phyloP scores from a whole-genome alignment of 2,888 invertebrate genomes.

The Amphipoea lucens region DNA sequence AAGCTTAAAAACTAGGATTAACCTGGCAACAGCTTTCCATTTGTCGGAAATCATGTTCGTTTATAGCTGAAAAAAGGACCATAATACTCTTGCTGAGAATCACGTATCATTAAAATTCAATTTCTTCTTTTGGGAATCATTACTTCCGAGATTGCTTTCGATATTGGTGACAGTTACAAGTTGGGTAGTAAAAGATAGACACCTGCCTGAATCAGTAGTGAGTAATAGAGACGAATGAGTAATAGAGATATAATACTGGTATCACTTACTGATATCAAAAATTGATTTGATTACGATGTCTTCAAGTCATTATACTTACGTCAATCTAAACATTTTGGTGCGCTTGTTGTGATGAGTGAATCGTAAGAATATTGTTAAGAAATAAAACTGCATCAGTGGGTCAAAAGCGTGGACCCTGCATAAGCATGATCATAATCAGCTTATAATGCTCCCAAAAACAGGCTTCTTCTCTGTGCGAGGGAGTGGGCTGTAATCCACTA shows the following conservation, averaged over 20 bases:
- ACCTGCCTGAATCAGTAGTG: constrained; percentile 33
- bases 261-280: constrained; percentile 26
- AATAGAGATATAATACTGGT: constrained; percentile 3
- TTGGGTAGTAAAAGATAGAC: not conserved
- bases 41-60: constrained; percentile 5
- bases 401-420: not conserved
- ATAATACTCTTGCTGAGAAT: not conserved
- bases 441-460: not conserved
- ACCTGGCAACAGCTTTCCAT: not conserved
- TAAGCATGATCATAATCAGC: not conserved
- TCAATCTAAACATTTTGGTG: not conserved
- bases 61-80: constrained; percentile 1
- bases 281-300: constrained; percentile 22
- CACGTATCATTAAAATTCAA: not conserved
- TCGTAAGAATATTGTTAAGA: not conserved
- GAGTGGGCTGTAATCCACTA: not conserved
- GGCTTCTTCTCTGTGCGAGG: not conserved
- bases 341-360: constrained; percentile 9
- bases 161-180: not conserved
- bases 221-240: not conserved
- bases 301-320: not conserved
- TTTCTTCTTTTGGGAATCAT: not conserved
- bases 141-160: not conserved
- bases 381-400: not conserved
- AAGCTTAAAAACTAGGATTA: constrained; percentile 7